Evolutionary conservation across 2,888 invertebrate genomes (phyloP).

Genomic region (Trachelus troglodyta): DNA sequence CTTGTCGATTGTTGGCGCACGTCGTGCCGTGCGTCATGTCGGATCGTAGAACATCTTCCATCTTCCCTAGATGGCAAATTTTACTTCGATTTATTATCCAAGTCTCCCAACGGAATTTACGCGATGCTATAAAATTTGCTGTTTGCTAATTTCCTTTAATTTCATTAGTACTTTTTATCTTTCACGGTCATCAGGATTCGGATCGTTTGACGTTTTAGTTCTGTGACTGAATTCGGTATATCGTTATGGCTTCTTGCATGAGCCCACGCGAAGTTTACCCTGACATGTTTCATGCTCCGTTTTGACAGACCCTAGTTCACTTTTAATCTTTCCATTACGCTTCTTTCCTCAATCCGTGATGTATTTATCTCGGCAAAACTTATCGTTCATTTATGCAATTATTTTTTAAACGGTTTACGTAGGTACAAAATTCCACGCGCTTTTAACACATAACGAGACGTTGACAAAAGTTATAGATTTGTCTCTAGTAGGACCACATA

Average conservation of each 20-base stretch:
- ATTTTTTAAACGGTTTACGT: neutral
- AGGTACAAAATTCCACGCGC: neutral
- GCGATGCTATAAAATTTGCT: neutral
- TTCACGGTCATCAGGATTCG: slow-evolving; percentile 12
- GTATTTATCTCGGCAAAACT: neutral
- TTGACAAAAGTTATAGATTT: neutral
- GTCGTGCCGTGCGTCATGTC: slow-evolving; percentile 52
- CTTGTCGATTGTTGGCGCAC: slow-evolving; percentile 26
- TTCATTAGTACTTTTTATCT: neutral
- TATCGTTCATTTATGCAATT: neutral
- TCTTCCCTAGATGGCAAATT: slow-evolving; percentile 22
- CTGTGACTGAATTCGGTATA: slow-evolving; percentile 28
- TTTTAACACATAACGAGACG: neutral
- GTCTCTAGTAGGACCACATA: neutral
- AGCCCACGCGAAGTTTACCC: slow-evolving; percentile 9
- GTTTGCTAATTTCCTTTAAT: neutral
- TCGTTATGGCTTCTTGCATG: slow-evolving; percentile 28
- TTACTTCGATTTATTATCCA: neutral
- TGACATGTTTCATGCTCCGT: neutral
- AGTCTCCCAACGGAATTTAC: neutral
- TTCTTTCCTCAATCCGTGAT: neutral
- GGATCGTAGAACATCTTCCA: slow-evolving; percentile 48
- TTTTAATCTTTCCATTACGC: neutral
- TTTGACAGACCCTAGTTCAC: neutral
- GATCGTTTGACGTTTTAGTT: slow-evolving; percentile 49